phyloP scores from a whole-genome alignment of 2,113 vertebrate species.

The Austrofundulus limnaeus region DNA sequence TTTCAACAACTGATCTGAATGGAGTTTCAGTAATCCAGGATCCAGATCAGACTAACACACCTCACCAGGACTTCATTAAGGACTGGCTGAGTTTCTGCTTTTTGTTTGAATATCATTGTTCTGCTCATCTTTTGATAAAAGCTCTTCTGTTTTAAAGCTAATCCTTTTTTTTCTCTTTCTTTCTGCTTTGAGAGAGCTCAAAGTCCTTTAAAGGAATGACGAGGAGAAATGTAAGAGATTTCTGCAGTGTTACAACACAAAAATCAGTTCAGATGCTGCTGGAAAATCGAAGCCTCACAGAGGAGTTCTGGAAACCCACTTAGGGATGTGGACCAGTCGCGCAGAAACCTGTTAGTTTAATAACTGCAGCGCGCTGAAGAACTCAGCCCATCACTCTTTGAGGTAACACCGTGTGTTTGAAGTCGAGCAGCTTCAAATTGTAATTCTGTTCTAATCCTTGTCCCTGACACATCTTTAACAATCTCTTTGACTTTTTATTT shows the following conservation, averaged over 20 bases:
- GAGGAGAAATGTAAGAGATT: background rate
- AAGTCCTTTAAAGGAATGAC: background rate
- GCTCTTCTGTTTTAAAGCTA: too few relatives aligned
- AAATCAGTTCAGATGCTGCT: constrained; percentile 4
- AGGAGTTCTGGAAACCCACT: constrained; percentile 28
- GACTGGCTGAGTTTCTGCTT: too few relatives aligned
- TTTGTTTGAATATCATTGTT: too few relatives aligned
- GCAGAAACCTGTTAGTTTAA: constrained; percentile 47
- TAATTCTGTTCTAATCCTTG: constrained; percentile 59
- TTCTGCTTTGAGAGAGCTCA: background rate
- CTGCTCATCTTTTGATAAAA: too few relatives aligned
- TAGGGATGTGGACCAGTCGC: constrained; percentile 33
- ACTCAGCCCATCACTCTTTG: constrained; percentile 58
- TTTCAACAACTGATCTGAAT: too few relatives aligned
- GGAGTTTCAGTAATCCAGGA: too few relatives aligned
- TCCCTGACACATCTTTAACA: constrained; percentile 58
- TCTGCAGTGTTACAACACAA: background rate
- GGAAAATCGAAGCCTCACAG: constrained; percentile 28
- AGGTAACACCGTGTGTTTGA: constrained; percentile 58
- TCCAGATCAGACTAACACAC: too few relatives aligned
- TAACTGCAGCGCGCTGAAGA: constrained; percentile 48
- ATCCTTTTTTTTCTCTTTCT: too few relatives aligned
- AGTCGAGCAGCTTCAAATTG: constrained; percentile 56
- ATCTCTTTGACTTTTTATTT: constrained; percentile 40
- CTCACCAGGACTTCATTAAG: too few relatives aligned